These are phyloP conservation scores for Ptychadena robeensis DNA, from an alignment of 2,797 vertebrate genomes.

Conservation along the genomic window DNA sequence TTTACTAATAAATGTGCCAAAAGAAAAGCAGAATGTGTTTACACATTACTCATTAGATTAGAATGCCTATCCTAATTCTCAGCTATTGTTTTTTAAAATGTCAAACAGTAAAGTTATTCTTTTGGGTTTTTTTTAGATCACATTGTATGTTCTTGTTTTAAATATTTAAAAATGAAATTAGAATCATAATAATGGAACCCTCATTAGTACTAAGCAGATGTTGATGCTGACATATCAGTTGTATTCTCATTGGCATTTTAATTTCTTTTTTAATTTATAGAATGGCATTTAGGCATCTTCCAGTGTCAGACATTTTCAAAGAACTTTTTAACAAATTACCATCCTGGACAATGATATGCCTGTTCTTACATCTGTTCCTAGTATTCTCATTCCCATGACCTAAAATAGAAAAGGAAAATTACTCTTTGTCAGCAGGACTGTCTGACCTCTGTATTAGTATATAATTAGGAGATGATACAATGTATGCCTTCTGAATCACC, in stretches of 20 bases:
- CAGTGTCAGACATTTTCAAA: slow-evolving; percentile 28
- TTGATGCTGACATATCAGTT: slow-evolving; percentile 54
- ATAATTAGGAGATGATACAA: background rate
- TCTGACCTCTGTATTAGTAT: slow-evolving; percentile 21
- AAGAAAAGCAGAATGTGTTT: too few species aligned
- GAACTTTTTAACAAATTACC: slow-evolving; percentile 38
- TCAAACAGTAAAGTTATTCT: background rate
- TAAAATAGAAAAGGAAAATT: slow-evolving; percentile 18
- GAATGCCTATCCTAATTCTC: background rate
- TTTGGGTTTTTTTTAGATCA: background rate
- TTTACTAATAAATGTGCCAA: too few species aligned
- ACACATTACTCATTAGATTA: background rate
- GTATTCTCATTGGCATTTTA: slow-evolving; percentile 55
- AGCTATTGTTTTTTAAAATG: background rate
- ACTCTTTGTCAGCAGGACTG: background rate
- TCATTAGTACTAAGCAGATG: slow-evolving; percentile 53
- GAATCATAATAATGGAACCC: slow-evolving; percentile 38
- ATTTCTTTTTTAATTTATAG: slow-evolving; percentile 26
- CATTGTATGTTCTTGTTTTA: background rate
- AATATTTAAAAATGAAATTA: slow-evolving; percentile 22
- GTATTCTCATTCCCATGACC: slow-evolving; percentile 14
- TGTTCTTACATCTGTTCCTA: slow-evolving; percentile 37
- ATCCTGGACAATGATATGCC: slow-evolving; percentile 27
- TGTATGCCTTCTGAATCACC: background rate
- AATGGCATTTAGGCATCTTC: slow-evolving; percentile 47